Evolutionary conservation across 2,888 invertebrate species (phyloP).

Genomic region (Cremastobaeus sp.): DNA sequence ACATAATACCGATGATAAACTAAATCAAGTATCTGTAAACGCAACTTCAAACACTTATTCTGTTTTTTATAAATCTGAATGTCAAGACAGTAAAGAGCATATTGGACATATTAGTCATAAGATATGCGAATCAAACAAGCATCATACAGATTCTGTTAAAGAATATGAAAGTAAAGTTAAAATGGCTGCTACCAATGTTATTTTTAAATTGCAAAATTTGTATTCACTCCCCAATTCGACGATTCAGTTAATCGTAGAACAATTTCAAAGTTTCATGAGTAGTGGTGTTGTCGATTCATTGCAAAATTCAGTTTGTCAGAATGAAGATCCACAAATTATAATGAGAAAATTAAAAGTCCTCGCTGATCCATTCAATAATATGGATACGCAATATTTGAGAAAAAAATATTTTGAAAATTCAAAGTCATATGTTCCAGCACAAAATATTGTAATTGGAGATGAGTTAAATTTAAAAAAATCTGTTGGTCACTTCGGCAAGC

Average conservation of each 20-base stretch:
- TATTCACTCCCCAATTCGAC: background rate
- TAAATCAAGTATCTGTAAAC: too few species aligned
- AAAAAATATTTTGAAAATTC: background rate
- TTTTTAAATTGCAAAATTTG: background rate
- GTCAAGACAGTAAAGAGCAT: too few species aligned
- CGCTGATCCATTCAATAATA: background rate
- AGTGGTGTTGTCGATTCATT: background rate
- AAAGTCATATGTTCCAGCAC: background rate
- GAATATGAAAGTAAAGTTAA: background rate
- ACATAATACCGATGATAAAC: too few species aligned
- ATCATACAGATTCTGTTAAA: background rate
- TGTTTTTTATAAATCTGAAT: too few species aligned
- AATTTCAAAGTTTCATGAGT: background rate
- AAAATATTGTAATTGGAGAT: background rate
- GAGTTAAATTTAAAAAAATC: background rate
- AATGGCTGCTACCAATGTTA: background rate
- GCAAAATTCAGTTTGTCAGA: background rate
- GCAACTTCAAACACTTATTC: too few species aligned
- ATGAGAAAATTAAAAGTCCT: background rate
- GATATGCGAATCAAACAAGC: too few species aligned
- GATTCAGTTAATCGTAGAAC: background rate
- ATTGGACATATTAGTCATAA: too few species aligned
- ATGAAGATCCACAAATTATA: background rate
- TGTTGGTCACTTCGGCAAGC: background rate
- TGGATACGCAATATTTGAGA: slow-evolving; percentile 7